A percentile compares a stretch with the other conserved stretches of the same genome.
Conservation (phyloP, 2,113 vertebrate genomes). For the Collichthys lucidus region DNA sequence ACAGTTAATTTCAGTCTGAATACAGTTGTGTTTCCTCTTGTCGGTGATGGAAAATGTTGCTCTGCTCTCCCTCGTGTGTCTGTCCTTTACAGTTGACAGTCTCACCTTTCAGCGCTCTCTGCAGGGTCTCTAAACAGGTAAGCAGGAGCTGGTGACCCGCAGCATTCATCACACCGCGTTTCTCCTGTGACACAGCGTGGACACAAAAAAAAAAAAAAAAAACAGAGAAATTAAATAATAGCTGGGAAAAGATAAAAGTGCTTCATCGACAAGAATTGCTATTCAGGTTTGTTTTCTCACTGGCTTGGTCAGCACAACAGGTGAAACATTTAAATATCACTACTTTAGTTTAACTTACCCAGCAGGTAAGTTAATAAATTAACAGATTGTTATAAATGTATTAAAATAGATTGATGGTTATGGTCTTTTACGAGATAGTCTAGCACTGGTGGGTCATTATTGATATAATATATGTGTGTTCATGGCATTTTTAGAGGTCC, state of each 20-base stretch:
- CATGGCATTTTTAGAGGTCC: too few relatives aligned
- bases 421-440: background rate
- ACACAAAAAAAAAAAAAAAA: slow-evolving; percentile 4
- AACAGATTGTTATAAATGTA: slow-evolving; percentile 17
- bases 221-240: background rate
- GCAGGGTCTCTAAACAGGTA: slow-evolving; percentile 94
- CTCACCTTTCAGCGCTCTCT: slow-evolving; percentile 96
- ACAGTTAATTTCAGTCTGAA: background rate
- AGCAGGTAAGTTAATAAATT: background rate
- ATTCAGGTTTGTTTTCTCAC: slow-evolving; percentile 8
- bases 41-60: background rate
- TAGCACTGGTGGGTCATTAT: background rate
- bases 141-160: slow-evolving; percentile 94
- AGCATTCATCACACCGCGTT: slow-evolving; percentile 91
- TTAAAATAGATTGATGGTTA: background rate
- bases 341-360: background rate
- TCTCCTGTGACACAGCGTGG: slow-evolving; percentile 87
- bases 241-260: slow-evolving; percentile 15
- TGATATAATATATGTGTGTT: background rate
- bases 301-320: background rate
- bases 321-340: slow-evolving; percentile 42
- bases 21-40: background rate
- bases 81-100: background rate
- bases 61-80: background rate
- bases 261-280: slow-evolving; percentile 30